Percentiles rank a stretch among this genome's conserved stretches.
phyloP scores from a whole-genome alignment of 2,888 invertebrate species.

The Lasioglossum zephyrum region DNA sequence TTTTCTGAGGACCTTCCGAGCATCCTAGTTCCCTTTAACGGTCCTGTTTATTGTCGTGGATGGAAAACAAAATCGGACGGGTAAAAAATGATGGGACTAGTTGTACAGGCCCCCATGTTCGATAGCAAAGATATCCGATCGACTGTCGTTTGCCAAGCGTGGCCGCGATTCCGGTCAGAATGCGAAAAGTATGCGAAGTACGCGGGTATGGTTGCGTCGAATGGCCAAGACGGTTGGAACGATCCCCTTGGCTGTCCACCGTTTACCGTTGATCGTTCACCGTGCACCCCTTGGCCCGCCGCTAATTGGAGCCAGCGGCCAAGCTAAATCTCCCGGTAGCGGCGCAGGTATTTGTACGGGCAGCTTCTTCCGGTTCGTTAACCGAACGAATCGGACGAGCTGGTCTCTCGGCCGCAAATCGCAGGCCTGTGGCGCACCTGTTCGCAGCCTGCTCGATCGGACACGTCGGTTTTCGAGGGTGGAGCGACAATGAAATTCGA shows the following conservation, averaged over 20 bases:
- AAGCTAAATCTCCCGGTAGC: not conserved
- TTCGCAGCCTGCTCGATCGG: conserved; percentile 46
- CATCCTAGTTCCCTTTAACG: too few relatives aligned
- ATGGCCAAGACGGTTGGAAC: not conserved
- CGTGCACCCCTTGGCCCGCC: not conserved
- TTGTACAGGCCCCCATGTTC: not conserved
- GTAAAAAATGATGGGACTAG: not conserved
- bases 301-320: not conserved
- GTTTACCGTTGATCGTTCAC: conserved; percentile 1
- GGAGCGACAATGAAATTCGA: conserved; percentile 72
- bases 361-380: conserved; percentile 45
- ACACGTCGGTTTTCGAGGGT: conserved; percentile 56
- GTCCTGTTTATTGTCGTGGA: too few relatives aligned
- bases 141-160: not conserved
- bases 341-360: not conserved
- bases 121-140: not conserved
- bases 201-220: not conserved
- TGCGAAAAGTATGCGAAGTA: not conserved
- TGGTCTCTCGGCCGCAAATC: conserved; percentile 45
- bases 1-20: too few relatives aligned
- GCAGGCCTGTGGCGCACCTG: conserved; percentile 62
- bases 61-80: too few relatives aligned
- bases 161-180: not conserved
- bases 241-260: conserved; percentile 3
- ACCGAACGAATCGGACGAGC: conserved; percentile 37